Conservation (phyloP, 2,113 vertebrate species). For the Vidua chalybeata region DNA sequence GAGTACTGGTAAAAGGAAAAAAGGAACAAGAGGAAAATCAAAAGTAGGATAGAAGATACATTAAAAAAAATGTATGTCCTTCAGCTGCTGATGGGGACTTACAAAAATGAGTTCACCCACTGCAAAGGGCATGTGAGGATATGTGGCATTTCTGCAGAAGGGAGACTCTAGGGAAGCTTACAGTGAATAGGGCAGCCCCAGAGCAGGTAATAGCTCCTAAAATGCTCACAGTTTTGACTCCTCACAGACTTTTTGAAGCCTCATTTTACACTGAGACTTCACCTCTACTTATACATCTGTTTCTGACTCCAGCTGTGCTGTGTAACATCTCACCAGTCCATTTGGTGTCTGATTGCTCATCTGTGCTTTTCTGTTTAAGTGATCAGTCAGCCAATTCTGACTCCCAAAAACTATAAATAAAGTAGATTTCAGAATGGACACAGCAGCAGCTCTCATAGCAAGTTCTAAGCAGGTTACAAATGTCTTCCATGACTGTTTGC, state of each 20-base stretch:
- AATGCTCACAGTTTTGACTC: not conserved
- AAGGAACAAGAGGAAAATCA: not conserved
- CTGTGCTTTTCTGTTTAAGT: not conserved
- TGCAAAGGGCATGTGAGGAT: slow-evolving; percentile 15
- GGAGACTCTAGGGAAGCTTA: not conserved
- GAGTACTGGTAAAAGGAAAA: not conserved
- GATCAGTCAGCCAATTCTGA: not conserved
- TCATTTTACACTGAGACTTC: not conserved
- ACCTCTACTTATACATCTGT: not conserved
- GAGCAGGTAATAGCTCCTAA: not conserved
- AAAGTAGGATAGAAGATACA: slow-evolving; percentile 24
- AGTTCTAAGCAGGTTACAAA: not conserved
- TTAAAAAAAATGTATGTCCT: not conserved
- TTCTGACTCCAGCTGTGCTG: not conserved
- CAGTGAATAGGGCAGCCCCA: slow-evolving; percentile 20
- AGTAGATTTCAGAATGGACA: not conserved
- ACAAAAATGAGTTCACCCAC: not conserved
- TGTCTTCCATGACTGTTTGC: not conserved
- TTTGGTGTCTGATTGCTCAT: not conserved
- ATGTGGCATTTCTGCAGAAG: not conserved
- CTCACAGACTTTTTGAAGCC: not conserved
- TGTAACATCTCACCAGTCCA: not conserved
- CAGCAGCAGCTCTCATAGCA: not conserved
- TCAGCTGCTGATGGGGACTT: not conserved
- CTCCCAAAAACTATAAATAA: not conserved